Conservation (phyloP, 2,888 invertebrate genomes). For the Oxycera nigricornis region DNA sequence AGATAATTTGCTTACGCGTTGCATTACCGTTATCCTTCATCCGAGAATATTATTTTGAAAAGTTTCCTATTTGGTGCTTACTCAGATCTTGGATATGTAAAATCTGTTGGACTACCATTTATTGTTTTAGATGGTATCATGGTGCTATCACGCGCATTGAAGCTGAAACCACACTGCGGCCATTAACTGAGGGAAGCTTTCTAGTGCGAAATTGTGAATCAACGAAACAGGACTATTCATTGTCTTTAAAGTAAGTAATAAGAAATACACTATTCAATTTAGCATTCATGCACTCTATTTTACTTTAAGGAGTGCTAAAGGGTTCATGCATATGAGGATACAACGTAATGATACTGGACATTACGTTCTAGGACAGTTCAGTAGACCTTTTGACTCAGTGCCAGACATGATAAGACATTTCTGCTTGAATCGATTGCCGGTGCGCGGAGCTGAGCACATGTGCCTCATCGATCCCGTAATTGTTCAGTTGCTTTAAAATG, state of each 20-base stretch:
- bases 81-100: no score
- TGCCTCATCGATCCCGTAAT: conserved; percentile 90
- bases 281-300: neutral
- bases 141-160: conserved; percentile 90
- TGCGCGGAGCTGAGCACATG: conserved; percentile 96
- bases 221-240: conserved; percentile 89
- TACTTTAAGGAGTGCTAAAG: conserved; percentile 82
- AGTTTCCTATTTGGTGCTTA: no score
- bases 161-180: conserved; percentile 86
- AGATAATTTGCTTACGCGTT: neutral
- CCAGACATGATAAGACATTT: conserved; percentile 96
- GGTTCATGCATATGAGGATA: conserved; percentile 97
- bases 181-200: conserved; percentile 89
- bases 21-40: neutral
- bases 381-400: conserved; percentile 89
- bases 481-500: conserved; percentile 77
- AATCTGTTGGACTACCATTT: no score
- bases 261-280: neutral
- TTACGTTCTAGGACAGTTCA: conserved; percentile 90
- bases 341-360: conserved; percentile 79
- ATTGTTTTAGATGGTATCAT: conserved; percentile 84
- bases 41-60: neutral
- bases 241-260: conserved; percentile 88
- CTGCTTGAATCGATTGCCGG: conserved; percentile 90
- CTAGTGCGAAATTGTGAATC: conserved; percentile 94